Conservation (phyloP, 2,888 invertebrate genomes). For the Drosophila pegasa region DNA sequence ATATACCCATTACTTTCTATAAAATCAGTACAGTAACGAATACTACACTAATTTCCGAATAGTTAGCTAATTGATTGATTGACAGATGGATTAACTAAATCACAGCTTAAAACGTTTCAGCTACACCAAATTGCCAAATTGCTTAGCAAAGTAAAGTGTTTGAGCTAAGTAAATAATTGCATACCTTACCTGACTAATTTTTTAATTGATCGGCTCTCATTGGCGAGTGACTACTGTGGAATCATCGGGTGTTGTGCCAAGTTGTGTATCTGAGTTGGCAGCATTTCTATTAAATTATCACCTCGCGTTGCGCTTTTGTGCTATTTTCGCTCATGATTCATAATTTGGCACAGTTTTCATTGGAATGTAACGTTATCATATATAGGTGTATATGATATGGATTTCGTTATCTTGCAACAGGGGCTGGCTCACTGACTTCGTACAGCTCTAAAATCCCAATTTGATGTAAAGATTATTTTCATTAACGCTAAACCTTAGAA, state of each 20-base stretch:
- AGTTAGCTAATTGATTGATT: neutral
- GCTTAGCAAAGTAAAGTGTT: neutral
- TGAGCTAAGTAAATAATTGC: neutral
- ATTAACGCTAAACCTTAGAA: neutral
- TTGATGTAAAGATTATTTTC: conserved; percentile 1
- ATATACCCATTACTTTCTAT: no score
- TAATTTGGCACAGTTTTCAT: conserved; percentile 29
- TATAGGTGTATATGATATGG: conserved; percentile 27
- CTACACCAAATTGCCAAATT: neutral
- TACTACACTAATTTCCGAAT: neutral
- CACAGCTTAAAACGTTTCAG: neutral
- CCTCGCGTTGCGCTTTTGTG: conserved; percentile 12
- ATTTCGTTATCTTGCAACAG: conserved; percentile 39
- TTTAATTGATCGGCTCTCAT: neutral
- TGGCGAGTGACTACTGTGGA: neutral
- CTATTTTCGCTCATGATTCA: conserved; percentile 34
- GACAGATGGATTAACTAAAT: neutral
- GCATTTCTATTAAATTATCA: conserved; percentile 32
- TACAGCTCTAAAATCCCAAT: neutral
- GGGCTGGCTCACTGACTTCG: neutral
- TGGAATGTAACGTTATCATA: conserved; percentile 41
- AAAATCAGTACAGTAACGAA: no score
- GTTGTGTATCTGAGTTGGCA: conserved; percentile 18
- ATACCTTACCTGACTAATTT: neutral
- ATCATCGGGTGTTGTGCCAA: conserved; percentile 1